A percentile compares a stretch with the other conserved stretches of the same genome.
phyloP scores from a whole-genome alignment of 2,888 invertebrate genomes.

The Andrena dorsata region DNA sequence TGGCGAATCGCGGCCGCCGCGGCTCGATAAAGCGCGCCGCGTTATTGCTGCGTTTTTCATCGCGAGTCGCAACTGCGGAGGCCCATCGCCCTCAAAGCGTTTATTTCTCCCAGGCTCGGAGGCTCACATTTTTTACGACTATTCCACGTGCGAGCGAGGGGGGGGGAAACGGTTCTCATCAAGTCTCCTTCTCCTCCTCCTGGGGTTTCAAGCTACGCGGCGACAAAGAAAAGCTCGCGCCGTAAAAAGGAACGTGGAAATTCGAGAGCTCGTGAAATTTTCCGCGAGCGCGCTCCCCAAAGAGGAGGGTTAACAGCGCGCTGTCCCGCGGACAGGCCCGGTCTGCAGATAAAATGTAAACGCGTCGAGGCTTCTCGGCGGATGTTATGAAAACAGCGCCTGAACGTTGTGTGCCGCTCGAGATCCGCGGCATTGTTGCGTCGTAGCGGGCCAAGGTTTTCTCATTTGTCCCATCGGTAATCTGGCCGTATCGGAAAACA shows the following conservation, averaged over 20 bases:
- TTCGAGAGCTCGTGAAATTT: slow-evolving; percentile 57
- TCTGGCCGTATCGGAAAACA: slow-evolving; percentile 37
- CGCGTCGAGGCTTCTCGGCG: slow-evolving; percentile 6
- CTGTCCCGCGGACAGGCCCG: not conserved
- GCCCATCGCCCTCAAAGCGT: slow-evolving; percentile 25
- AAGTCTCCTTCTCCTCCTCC: slow-evolving; percentile 21
- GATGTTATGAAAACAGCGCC: not conserved
- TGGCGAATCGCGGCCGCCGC: slow-evolving; percentile 17
- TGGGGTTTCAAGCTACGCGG: slow-evolving; percentile 49
- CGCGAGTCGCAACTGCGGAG: slow-evolving; percentile 2
- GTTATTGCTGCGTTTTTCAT: slow-evolving; percentile 51
- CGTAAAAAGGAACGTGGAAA: slow-evolving; percentile 48
- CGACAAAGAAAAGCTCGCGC: slow-evolving; percentile 59
- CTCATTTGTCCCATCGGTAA: not conserved
- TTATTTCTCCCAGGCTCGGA: slow-evolving; percentile 38
- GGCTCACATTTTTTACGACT: slow-evolving; percentile 55
- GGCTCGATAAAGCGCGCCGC: slow-evolving; percentile 23
- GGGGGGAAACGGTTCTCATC: slow-evolving; percentile 45
- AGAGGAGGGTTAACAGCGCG: slow-evolving; percentile 27
- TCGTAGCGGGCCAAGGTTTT: not conserved
- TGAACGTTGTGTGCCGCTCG: not conserved
- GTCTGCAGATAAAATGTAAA: slow-evolving; percentile 25
- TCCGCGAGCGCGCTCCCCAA: slow-evolving; percentile 34
- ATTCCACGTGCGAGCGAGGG: slow-evolving; percentile 20
- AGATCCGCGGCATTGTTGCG: not conserved